Base-by-base conservation (phyloP, 2,113 vertebrate genomes). In the Canis aureus region DNA sequence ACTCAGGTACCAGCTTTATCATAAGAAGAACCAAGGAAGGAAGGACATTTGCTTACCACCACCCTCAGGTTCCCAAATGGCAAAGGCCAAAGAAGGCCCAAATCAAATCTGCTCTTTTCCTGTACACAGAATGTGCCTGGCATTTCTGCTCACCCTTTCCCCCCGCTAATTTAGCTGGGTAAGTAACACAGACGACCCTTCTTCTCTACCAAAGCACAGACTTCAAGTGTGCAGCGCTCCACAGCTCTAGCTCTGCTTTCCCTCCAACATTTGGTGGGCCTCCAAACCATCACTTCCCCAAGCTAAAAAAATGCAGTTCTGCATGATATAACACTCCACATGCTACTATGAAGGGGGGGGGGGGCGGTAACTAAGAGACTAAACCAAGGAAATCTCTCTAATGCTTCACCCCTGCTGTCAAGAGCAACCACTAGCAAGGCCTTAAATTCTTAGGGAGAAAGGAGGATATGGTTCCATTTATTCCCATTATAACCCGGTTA, bases 401-500 rank as follows among this genome's bases (percentile, higher is more conserved):
- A 89, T 91, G n/a, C 38, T 66, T 91, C 67, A 82, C 3, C 29
- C 11, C 2, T 1, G 43, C 9, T 35, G 32, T n/a, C 55, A 22
- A 91, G 91, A 73, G 49, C 79, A 88, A 16, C 59, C 8, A 89
- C 27, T 5, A 15, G 9, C 32, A 53, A 79, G 32, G 57, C 22
- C 87, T 92, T 96, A 78, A 90, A 80, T 95, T 96, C 69, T 51
- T 76, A 60, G 8, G 15, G 27, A 91, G 55, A 86, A 95, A 43
- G n/a, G 15, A 83, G 5, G 51, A 69, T 55, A 16, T 27, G 53
- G 29, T 64, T 57, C 94, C 35, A 74, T 89, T 80, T 67, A 94
- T 62, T 93, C 11, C 80, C 43, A 43, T 43, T 43, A 43, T 43
- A 43, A 43, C 43, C 43, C 0, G 7, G 43, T 43, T 80, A 53